Base-by-base conservation (phyloP, 2,113 vertebrate genomes). In the Xenotilapia flavipinnis region DNA sequence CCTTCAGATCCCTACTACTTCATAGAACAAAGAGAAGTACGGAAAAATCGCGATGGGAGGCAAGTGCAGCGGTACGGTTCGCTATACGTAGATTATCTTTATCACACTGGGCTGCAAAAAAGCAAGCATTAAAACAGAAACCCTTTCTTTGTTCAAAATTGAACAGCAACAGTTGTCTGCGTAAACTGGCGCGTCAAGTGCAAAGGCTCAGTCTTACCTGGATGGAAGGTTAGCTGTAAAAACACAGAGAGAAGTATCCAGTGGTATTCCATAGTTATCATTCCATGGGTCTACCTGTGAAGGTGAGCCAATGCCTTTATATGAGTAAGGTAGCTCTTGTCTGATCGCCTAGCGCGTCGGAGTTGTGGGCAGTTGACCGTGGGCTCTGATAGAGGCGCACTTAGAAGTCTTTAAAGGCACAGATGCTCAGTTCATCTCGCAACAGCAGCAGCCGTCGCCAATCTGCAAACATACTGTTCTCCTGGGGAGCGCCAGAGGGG, bases 221-320 rank as follows among this genome's bases (percentile, higher is more conserved):
- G 87, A 80, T 90, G 92, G 88, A 96, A 89, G 86, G 92, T 89
- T 23, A 94, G 88, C 86, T 95, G 95, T 79, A 96, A 87, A 91
- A 92, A 92, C 51, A 95, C 94, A 94, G 87, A 89, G 90, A 96
- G 93, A 89, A 96, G 94, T 88, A 96, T 92, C 94, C 95, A 96
- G 94, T 88, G 94, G 89, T 96, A 96, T 94, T 96, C 96, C 96
- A 97, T 97, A 83, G 89, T 96, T 92, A 95, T 89, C 92, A 94
- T 95, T 96, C 96, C 96, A 97, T 97, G 94, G 93, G 95, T 93
- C 79, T 90, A 80, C 90, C 86, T 89, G 91, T 42, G 83, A 81
- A 90, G 90, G 91, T 90, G 90, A 89, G 90, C 82, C 91, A 70
- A 70, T 81, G 91, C 84, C 89, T 91, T 26, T 84, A 33, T 84